Base-by-base conservation (phyloP, 2,888 invertebrate species). In the Hymenopus coronatus region DNA sequence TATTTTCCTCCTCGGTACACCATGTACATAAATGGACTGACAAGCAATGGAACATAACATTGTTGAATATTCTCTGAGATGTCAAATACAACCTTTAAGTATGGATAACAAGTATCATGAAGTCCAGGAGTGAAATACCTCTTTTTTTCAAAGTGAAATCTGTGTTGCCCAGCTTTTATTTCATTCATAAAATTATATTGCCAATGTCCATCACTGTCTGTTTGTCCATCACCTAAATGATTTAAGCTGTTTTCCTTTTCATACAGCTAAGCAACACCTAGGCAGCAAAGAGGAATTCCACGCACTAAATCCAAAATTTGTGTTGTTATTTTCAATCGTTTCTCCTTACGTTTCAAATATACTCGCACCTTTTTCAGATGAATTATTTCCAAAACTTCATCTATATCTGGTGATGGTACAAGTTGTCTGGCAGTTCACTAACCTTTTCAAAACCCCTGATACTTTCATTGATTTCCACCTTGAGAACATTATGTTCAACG, bases 1-100 rank as follows among this genome's bases (percentile, higher is more conserved):
- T 20, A 70, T 87, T 84, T 87, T 54, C 87, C 87, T 28, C 87
- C 84, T n/a, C 88, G 81, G 84, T 85, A 89, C 9, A 89, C 89
- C 89, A 89, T 89, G 28, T 88, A 89, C n/a, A 88, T 88, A 85
- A 81, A 88, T 28, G 89, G 89, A n/a, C 88, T 89, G 28, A 89
- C 27, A 40, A 89, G 83, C 82, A 89, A 82, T 27, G 88, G 81
- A 1, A 89, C 88, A 84, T 89, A 70, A 28, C 85, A 88, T 30
- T 82, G 70, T 40, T 88, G 88, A 6, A 54, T 3, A 25, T 40
- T 15, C 28, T 89, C 83, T 8, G 40, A 0, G 15, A 89, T 82
- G 27, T 89, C 89, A 85, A 89, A 88, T 12, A 81, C 81, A 4
- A 86, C 81, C 83, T 89, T 88, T 27, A 89, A 54, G 40, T 88